Base-by-base conservation (phyloP, 2,797 vertebrate genomes). In the Natrix natrix region DNA sequence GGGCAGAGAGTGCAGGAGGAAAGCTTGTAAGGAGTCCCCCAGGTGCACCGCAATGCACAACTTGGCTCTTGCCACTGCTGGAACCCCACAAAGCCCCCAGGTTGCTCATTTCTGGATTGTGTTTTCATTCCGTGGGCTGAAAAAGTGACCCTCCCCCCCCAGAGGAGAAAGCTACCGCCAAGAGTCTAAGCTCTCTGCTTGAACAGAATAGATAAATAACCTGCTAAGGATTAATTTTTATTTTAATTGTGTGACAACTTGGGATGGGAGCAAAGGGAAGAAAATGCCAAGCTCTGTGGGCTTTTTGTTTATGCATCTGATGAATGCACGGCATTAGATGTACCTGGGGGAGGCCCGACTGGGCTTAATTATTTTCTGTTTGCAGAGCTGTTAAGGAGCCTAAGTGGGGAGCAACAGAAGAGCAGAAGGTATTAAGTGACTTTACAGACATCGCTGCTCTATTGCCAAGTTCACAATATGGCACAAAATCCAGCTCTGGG, bases 321-420 rank as follows among this genome's bases (percentile, higher is more conserved):
- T 92, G 91, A 88, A 92, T 92, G 55, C 74, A 56, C 86, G n/a
- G 69, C 61, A 86, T 61, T 37, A 90, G 88, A 61, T 17, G 22
- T 60, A 61, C 88, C 69, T 26, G 26, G 22, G 92, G 87, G 92
- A 90, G 28, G 8, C n/a, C 8, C 12, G 57, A 17, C 54, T 78
- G 54, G 87, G 91, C 63, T 92, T 92, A 92, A 92, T 92, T 92
- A 92, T 92, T 92, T 92, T 89, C 37, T 88, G 87, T 92, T 89
- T 92, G 87, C 37, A 89, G 74, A 92, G 63, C 87, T 88, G 87
- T 74, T 89, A 60, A 88, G 57, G 87, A 92, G 69, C 91, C 63
- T 74, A 74, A 88, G 91, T 14, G 63, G 59, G 63, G 32, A 48
- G 61, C 52, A 3, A 57, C 32, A 74, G 16, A 57, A 66, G 63